Percentiles rank a stretch among this genome's conserved stretches.
Evolutionary conservation across 1,140 invertebrate species (phyloP).

Genomic region (Megalonaias nervosa): DNA sequence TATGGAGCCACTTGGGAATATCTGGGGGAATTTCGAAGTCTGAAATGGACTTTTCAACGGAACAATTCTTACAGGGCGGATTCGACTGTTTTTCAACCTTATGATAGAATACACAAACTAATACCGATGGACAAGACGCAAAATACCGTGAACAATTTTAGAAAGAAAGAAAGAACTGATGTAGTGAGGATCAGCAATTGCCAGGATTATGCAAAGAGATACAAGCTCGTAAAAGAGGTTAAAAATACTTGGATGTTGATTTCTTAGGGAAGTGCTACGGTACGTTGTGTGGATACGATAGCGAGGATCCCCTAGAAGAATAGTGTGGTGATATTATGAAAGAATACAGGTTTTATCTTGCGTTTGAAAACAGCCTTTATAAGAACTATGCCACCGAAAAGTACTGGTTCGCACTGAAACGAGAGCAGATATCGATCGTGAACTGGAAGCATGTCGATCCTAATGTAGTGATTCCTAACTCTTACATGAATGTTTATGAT

Average conservation of each 20-base stretch:
- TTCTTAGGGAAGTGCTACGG: slow-evolving; percentile 76
- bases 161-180: slow-evolving; percentile 59
- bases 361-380: slow-evolving; percentile 70
- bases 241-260: slow-evolving; percentile 75
- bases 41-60: slow-evolving; percentile 55
- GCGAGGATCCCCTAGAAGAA: slow-evolving; percentile 34
- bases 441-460: too few relatives aligned
- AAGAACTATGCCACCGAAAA: slow-evolving; percentile 60
- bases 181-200: slow-evolving; percentile 81
- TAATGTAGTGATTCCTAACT: too few relatives aligned
- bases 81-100: slow-evolving; percentile 47
- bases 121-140: slow-evolving; percentile 15
- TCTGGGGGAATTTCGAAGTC: slow-evolving; percentile 34
- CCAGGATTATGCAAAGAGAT: slow-evolving; percentile 73
- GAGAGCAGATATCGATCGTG: too few relatives aligned
- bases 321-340: slow-evolving; percentile 43
- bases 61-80: slow-evolving; percentile 57
- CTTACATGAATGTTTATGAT: too few relatives aligned
- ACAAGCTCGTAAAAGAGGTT: slow-evolving; percentile 74
- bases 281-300: slow-evolving; percentile 44
- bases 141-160: slow-evolving; percentile 18
- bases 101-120: slow-evolving; percentile 32
- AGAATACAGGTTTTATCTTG: slow-evolving; percentile 90
- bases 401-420: too few relatives aligned
- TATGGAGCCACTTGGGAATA: slow-evolving; percentile 50